Percentiles rank a stretch among this genome's conserved stretches.
These are phyloP conservation scores for Porites australiensis DNA, from an alignment of 64 coral and sea anemone species.

Conservation along the genomic window DNA sequence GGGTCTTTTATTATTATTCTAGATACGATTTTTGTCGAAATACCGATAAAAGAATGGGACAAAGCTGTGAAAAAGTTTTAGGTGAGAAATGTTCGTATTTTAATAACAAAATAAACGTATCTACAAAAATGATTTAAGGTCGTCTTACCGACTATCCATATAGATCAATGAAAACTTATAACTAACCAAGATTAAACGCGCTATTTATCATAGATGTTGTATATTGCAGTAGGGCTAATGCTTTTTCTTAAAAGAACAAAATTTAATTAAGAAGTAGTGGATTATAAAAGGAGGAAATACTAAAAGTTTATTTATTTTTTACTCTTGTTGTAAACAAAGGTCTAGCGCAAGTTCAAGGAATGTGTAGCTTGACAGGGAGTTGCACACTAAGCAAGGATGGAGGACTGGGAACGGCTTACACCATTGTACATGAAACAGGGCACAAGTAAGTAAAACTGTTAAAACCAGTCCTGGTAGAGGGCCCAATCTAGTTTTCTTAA, in stretches of 20 bases:
- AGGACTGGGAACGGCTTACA: conserved; percentile 70
- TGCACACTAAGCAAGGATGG: conserved; percentile 58
- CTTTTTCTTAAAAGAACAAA: too few species aligned
- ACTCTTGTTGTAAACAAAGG: conserved; percentile 17
- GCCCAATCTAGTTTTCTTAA: too few species aligned
- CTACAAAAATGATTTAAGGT: too few species aligned
- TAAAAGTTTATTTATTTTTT: neutral
- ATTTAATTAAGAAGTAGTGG: too few species aligned
- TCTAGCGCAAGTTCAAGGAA: conserved; percentile 60
- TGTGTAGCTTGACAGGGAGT: conserved; percentile 54
- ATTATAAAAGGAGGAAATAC: too few species aligned
- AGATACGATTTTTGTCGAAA: conserved; percentile 48
- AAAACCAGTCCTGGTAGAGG: too few species aligned
- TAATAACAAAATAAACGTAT: neutral
- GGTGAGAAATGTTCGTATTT: neutral
- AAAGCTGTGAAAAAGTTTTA: conserved; percentile 49
- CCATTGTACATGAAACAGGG: conserved; percentile 71
- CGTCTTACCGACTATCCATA: too few species aligned
- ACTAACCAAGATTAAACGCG: too few species aligned
- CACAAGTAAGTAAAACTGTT: conserved; percentile 53
- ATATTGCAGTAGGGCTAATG: too few species aligned
- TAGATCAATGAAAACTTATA: too few species aligned
- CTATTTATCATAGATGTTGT: too few species aligned
- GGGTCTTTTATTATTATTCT: neutral
- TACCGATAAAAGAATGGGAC: neutral